Conservation (phyloP, 92 coral and sea anemone genomes). For the Paragorgia papillata region DNA sequence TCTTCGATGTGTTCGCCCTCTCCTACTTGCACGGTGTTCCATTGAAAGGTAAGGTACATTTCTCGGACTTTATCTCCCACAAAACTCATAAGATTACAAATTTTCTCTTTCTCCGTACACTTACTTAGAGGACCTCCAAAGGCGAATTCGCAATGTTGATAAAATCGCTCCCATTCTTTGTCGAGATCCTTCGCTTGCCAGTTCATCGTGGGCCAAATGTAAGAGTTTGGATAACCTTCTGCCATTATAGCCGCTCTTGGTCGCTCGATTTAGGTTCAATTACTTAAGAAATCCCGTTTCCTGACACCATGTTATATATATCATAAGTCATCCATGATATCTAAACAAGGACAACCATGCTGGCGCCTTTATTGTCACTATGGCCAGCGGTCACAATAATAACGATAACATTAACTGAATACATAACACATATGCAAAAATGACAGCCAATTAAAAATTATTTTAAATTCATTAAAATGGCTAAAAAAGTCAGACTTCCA, state of each 20-base stretch:
- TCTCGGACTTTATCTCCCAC: slow-evolving; percentile 61
- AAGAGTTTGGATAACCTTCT: slow-evolving; percentile 7
- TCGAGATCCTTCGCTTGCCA: slow-evolving; percentile 11
- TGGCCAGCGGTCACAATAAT: background rate
- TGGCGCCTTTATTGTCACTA: background rate
- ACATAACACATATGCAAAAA: no score
- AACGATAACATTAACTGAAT: background rate
- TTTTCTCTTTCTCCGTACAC: slow-evolving; percentile 32
- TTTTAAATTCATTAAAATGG: background rate
- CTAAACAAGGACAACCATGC: background rate
- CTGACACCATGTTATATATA: slow-evolving; percentile 7
- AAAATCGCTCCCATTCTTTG: slow-evolving; percentile 41
- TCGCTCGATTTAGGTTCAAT: background rate
- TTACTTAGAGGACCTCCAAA: slow-evolving; percentile 32
- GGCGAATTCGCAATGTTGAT: slow-evolving; percentile 42
- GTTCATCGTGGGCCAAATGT: slow-evolving; percentile 14
- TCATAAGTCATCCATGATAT: no score
- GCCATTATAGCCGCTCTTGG: background rate
- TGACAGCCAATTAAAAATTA: background rate
- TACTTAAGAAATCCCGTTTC: slow-evolving; percentile 4
- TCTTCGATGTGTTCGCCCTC: slow-evolving; percentile 13
- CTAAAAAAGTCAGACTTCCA: no score
- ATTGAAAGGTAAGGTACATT: slow-evolving; percentile 41
- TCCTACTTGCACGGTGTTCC: slow-evolving; percentile 50
- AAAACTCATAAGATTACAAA: slow-evolving; percentile 58